Percentiles rank a stretch among this genome's conserved stretches.
phyloP scores from a whole-genome alignment of 2,888 invertebrate species.

The Luffia ferchaultella region DNA sequence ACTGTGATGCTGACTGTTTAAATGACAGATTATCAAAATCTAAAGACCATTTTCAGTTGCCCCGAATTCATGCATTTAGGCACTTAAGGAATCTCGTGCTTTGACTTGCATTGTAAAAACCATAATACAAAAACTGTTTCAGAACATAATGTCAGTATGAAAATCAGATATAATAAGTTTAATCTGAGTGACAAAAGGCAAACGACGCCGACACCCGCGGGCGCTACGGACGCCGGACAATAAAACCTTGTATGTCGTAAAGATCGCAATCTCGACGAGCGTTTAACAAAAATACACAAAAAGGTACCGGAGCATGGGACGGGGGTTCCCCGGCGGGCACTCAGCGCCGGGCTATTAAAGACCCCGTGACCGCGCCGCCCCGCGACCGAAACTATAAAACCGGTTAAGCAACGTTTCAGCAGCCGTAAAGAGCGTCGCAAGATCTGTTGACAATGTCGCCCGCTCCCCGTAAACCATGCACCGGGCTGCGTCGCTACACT shows the following conservation, averaged over 20 bases:
- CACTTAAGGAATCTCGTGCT: too few relatives aligned
- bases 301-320: slow-evolving; percentile 48
- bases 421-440: slow-evolving; percentile 63
- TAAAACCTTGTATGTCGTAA: slow-evolving; percentile 23
- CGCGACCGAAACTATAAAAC: slow-evolving; percentile 65
- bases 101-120: too few relatives aligned
- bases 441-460: slow-evolving; percentile 66
- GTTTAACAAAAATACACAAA: slow-evolving; percentile 48
- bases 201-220: not conserved
- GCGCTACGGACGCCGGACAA: not conserved
- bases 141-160: too few relatives aligned
- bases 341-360: slow-evolving; percentile 61
- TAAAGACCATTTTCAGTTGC: too few relatives aligned
- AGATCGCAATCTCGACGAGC: slow-evolving; percentile 50
- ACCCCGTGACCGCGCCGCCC: slow-evolving; percentile 50
- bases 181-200: too few relatives aligned
- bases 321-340: slow-evolving; percentile 59
- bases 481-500: slow-evolving; percentile 57
- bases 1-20: too few relatives aligned
- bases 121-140: too few relatives aligned
- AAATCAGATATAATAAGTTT: too few relatives aligned
- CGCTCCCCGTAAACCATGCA: slow-evolving; percentile 61
- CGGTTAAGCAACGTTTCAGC: slow-evolving; percentile 65
- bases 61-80: too few relatives aligned
- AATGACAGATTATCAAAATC: too few relatives aligned